phyloP scores from a whole-genome alignment of 2,888 invertebrate species.

The Ischnura elegans region DNA sequence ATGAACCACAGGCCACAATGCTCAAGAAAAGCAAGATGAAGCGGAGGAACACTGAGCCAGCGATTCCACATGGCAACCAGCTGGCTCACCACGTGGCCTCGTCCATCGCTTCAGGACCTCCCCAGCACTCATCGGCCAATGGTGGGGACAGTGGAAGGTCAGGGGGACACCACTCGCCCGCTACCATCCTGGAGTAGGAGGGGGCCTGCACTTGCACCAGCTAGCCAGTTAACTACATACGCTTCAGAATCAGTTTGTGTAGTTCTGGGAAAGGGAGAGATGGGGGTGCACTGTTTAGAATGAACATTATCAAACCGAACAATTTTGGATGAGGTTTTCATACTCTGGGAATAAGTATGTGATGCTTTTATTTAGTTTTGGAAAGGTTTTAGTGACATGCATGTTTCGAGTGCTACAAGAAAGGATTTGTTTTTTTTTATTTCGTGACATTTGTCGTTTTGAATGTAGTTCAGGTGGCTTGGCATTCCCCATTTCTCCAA shows the following conservation, averaged over 20 bases:
- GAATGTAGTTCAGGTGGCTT: background rate
- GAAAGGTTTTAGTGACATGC: background rate
- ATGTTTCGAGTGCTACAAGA: background rate
- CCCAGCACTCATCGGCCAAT: constrained; percentile 62
- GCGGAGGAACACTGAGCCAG: constrained; percentile 92
- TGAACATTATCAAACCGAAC: background rate
- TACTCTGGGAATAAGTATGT: background rate
- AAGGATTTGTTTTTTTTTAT: background rate
- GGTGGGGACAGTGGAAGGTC: constrained; percentile 62
- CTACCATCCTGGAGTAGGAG: constrained; percentile 56
- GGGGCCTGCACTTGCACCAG: background rate
- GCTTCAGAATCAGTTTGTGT: constrained; percentile 30
- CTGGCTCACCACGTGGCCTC: constrained; percentile 78
- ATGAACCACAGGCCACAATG: constrained; percentile 95
- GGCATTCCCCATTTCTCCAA: constrained; percentile 16
- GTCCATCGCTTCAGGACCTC: constrained; percentile 25
- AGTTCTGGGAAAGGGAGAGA: background rate
- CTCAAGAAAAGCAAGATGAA: constrained; percentile 99
- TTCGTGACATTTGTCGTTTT: background rate
- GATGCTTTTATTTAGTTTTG: constrained; percentile 3
- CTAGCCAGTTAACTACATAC: constrained; percentile 30
- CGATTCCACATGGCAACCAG: constrained; percentile 86
- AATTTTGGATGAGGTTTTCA: background rate
- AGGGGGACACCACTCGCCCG: constrained; percentile 54
- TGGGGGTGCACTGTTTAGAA: background rate